Evolutionary conservation across 2,797 vertebrate species (phyloP).

Genomic region (Chromis chromis): DNA sequence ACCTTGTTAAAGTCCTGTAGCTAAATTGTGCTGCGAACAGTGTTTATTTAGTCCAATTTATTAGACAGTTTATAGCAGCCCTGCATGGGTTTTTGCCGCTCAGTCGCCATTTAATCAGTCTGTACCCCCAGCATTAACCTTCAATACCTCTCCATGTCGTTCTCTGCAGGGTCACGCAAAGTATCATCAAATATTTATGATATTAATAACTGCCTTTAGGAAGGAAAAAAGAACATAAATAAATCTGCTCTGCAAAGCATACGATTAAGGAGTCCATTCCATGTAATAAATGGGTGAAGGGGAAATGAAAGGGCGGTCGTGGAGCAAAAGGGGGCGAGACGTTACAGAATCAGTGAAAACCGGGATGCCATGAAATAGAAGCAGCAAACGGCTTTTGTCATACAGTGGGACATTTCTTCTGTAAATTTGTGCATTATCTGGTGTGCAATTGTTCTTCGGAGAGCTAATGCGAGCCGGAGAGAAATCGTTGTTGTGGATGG

Average conservation of each 20-base stretch:
- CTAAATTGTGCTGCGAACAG: conserved; percentile 28
- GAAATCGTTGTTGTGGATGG: conserved; percentile 75
- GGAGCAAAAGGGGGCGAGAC: conserved; percentile 8
- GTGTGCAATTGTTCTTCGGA: conserved; percentile 68
- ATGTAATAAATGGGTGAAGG: conserved; percentile 71
- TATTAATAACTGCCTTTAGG: conserved; percentile 84
- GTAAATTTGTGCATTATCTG: conserved; percentile 39
- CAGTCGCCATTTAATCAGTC: conserved; percentile 75
- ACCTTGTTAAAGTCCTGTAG: conserved; percentile 56
- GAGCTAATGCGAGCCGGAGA: conserved; percentile 59
- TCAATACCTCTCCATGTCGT: conserved; percentile 71
- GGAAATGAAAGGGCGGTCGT: conserved; percentile 60
- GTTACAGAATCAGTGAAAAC: conserved; percentile 11
- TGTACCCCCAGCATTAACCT: conserved; percentile 72
- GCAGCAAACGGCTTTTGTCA: conserved; percentile 52
- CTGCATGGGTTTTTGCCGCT: conserved; percentile 51
- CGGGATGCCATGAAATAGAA: conserved; percentile 5
- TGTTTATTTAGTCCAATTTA: conserved; percentile 72
- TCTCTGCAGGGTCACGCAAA: conserved; percentile 80
- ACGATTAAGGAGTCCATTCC: conserved; percentile 76
- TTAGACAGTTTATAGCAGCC: conserved; percentile 58
- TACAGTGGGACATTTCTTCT: conserved; percentile 33
- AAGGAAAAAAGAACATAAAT: conserved; percentile 75
- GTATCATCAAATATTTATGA: conserved; percentile 84
- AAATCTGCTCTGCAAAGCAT: conserved; percentile 74